Conservation (phyloP, 2,888 invertebrate species). For the Drosophila cognata region DNA sequence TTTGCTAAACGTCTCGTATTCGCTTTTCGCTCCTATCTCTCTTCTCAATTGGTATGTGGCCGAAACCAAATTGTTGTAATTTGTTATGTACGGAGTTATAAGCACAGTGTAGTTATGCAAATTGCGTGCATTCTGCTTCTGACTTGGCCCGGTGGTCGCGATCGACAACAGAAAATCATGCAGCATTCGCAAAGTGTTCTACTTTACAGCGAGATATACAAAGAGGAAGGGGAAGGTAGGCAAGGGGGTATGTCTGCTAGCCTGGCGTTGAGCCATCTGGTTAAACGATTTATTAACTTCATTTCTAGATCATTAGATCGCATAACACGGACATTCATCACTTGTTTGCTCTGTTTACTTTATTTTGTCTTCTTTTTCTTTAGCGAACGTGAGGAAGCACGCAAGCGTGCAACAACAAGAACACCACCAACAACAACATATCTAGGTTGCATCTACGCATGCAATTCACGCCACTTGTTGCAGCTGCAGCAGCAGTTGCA, state of each 20-base stretch:
- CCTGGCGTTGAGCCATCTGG: conserved; percentile 70
- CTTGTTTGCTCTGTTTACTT: conserved; percentile 63
- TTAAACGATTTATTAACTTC: conserved; percentile 84
- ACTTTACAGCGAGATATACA: conserved; percentile 22
- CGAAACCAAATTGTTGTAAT: conserved; percentile 72
- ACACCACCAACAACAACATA: conserved; percentile 25
- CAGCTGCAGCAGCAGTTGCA: conserved; percentile 52
- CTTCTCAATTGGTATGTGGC: conserved; percentile 47
- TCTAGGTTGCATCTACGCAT: conserved; percentile 73
- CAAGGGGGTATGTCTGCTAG: conserved; percentile 8
- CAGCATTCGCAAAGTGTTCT: conserved; percentile 48
- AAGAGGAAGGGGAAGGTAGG: background rate
- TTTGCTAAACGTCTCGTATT: conserved; percentile 46
- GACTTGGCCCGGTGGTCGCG: conserved; percentile 30
- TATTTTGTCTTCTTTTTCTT: conserved; percentile 52
- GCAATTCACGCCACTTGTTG: conserved; percentile 66
- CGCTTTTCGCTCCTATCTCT: conserved; percentile 19
- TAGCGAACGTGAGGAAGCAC: conserved; percentile 44
- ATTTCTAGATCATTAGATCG: conserved; percentile 85
- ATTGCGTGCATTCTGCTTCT: conserved; percentile 46
- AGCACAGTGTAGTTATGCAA: conserved; percentile 72
- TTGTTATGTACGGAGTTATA: conserved; percentile 71
- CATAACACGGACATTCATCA: conserved; percentile 84
- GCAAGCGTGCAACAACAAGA: conserved; percentile 38
- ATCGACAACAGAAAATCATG: conserved; percentile 39